These are phyloP conservation scores for Chirona hameri DNA, from an alignment of 2,888 invertebrate genomes.

Conservation along the genomic window DNA sequence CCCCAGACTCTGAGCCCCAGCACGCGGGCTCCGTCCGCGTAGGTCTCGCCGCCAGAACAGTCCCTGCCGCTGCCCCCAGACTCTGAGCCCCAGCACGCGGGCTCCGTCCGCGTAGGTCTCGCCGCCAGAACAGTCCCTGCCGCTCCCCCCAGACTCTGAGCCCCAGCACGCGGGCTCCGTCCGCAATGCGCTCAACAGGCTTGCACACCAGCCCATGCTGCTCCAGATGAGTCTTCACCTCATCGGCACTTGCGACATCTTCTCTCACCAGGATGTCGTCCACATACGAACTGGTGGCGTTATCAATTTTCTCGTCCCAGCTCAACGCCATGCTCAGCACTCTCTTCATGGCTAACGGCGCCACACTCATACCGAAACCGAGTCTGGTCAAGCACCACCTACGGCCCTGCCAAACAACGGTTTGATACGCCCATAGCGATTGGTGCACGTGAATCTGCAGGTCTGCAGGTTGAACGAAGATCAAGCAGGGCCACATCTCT, in stretches of 20 bases:
- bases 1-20: too few species aligned
- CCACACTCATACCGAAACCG: background rate
- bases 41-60: too few species aligned
- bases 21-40: too few species aligned
- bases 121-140: too few species aligned
- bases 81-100: too few species aligned
- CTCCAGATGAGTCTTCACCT: background rate
- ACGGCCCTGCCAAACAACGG: conserved; percentile 2
- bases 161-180: too few species aligned
- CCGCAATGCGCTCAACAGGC: too few species aligned
- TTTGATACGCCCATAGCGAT: conserved; percentile 33
- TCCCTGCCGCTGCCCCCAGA: too few species aligned
- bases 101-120: too few species aligned
- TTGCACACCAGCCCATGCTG: too few species aligned
- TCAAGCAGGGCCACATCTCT: background rate
- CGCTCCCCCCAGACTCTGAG: too few species aligned
- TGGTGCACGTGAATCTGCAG: conserved; percentile 32
- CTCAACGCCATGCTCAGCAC: background rate
- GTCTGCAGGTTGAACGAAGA: conserved; percentile 29
- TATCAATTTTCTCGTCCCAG: background rate
- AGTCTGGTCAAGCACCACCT: background rate
- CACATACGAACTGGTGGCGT: background rate
- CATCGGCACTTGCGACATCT: background rate
- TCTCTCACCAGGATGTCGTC: background rate
- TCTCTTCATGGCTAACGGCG: background rate